Evolutionary conservation across 2,888 invertebrate genomes (phyloP).

Genomic region (Chrysolina americana): DNA sequence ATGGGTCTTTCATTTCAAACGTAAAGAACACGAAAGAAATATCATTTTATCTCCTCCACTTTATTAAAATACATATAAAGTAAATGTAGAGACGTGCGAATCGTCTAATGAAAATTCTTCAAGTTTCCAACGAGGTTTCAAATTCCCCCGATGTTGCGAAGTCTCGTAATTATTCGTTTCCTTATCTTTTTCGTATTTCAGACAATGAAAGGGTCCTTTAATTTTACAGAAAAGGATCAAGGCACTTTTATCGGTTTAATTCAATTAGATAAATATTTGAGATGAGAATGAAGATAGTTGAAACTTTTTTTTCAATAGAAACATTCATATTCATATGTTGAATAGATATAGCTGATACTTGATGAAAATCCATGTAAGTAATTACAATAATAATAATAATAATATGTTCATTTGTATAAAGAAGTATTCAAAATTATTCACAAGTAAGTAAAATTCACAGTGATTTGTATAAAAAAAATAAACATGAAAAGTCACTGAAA

Average conservation of each 20-base stretch:
- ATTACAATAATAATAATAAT: too few relatives aligned
- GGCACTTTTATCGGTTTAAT: slow-evolving; percentile 26
- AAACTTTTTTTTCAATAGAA: neutral
- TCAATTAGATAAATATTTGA: slow-evolving; percentile 1
- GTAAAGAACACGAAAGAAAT: slow-evolving; percentile 24
- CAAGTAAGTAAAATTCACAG: too few relatives aligned
- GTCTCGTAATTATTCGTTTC: slow-evolving; percentile 37
- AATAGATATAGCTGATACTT: too few relatives aligned
- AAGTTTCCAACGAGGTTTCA: slow-evolving; percentile 40
- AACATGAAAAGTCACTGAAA: too few relatives aligned
- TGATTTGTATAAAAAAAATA: too few relatives aligned
- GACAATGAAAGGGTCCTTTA: slow-evolving; percentile 41
- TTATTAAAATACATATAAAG: slow-evolving; percentile 34
- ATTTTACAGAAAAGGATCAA: slow-evolving; percentile 33
- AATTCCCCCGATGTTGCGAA: slow-evolving; percentile 36
- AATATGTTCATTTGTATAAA: too few relatives aligned
- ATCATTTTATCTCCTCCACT: slow-evolving; percentile 34
- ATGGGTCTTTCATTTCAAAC: slow-evolving; percentile 21
- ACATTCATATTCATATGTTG: too few relatives aligned
- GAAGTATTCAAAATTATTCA: too few relatives aligned
- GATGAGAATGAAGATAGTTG: neutral
- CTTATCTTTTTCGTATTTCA: slow-evolving; percentile 34
- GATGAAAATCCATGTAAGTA: too few relatives aligned
- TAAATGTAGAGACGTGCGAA: slow-evolving; percentile 37
- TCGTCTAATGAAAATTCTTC: slow-evolving; percentile 39